Percentiles rank a stretch among this genome's conserved stretches.
These are phyloP conservation scores for Ricordea florida DNA, from an alignment of 92 coral and sea anemone species.

Conservation along the genomic window DNA sequence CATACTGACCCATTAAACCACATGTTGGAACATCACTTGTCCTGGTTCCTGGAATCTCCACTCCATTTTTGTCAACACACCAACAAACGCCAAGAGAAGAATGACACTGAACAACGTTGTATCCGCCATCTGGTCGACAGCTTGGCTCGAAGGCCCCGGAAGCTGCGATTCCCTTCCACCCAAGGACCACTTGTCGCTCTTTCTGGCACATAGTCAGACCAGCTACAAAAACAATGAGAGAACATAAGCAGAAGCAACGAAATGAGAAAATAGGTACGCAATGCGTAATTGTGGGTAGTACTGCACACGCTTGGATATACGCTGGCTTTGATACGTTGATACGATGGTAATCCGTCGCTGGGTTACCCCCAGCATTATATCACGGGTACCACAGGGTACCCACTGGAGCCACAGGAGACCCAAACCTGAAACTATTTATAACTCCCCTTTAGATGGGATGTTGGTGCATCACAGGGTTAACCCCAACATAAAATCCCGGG, in stretches of 20 bases:
- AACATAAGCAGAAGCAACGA: background rate
- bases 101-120: slow-evolving; percentile 74
- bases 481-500: too few relatives aligned
- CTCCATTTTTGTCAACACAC: slow-evolving; percentile 88
- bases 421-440: too few relatives aligned
- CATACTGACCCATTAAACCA: slow-evolving; percentile 56
- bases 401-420: too few relatives aligned
- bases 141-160: slow-evolving; percentile 76
- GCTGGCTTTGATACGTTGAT: too few relatives aligned
- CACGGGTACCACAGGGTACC: too few relatives aligned
- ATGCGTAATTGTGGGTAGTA: too few relatives aligned
- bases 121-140: slow-evolving; percentile 76
- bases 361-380: too few relatives aligned
- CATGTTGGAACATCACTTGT: slow-evolving; percentile 77
- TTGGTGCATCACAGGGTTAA: too few relatives aligned
- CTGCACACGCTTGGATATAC: too few relatives aligned
- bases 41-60: slow-evolving; percentile 71
- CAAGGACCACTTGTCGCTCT: slow-evolving; percentile 78
- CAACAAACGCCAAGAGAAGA: slow-evolving; percentile 70
- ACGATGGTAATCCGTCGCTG: too few relatives aligned
- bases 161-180: slow-evolving; percentile 69
- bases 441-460: too few relatives aligned
- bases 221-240: slow-evolving; percentile 13
- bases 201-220: slow-evolving; percentile 72
- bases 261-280: too few relatives aligned